These are phyloP conservation scores for Ethmia dodecea DNA, from an alignment of 2,888 invertebrate genomes.

Conservation along the genomic window DNA sequence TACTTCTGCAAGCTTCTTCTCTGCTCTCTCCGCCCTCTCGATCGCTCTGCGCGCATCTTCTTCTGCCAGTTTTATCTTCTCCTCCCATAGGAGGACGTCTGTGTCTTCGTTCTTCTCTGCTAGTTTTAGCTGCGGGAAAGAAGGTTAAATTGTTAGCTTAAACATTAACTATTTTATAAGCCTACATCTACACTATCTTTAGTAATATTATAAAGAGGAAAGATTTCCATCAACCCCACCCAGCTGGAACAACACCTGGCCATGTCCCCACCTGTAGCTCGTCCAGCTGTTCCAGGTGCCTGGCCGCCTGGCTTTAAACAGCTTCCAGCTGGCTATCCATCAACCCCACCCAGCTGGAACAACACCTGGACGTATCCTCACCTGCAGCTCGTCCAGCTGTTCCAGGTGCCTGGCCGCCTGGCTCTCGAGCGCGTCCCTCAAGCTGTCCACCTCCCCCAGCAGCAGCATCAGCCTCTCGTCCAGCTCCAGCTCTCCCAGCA, in stretches of 20 bases:
- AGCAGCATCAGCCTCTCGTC: constrained; percentile 76
- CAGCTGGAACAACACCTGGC: too few species aligned
- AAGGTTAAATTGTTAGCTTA: background rate
- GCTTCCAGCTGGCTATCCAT: constrained; percentile 78
- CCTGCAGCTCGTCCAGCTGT: constrained; percentile 79
- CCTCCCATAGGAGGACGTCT: constrained; percentile 82
- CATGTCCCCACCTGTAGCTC: constrained; percentile 81
- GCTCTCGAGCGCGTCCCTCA: constrained; percentile 79
- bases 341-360: too few species aligned
- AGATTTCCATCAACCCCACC: too few species aligned
- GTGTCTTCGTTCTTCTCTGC: constrained; percentile 82
- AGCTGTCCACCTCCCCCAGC: constrained; percentile 79
- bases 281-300: constrained; percentile 76
- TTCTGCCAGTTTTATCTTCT: constrained; percentile 82
- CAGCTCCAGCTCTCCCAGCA: constrained; percentile 77
- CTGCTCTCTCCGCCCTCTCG: constrained; percentile 77
- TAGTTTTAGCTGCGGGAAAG: constrained; percentile 65
- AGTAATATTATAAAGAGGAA: too few species aligned
- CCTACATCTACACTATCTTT: too few species aligned
- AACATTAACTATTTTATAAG: too few species aligned
- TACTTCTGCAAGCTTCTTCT: constrained; percentile 30
- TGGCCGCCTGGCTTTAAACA: constrained; percentile 78
- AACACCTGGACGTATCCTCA: too few species aligned
- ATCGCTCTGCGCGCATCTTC: constrained; percentile 80
- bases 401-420: constrained; percentile 75